Evolutionary conservation across 1,140 invertebrate species (phyloP).

Genomic region (Doryteuthis pealeii): DNA sequence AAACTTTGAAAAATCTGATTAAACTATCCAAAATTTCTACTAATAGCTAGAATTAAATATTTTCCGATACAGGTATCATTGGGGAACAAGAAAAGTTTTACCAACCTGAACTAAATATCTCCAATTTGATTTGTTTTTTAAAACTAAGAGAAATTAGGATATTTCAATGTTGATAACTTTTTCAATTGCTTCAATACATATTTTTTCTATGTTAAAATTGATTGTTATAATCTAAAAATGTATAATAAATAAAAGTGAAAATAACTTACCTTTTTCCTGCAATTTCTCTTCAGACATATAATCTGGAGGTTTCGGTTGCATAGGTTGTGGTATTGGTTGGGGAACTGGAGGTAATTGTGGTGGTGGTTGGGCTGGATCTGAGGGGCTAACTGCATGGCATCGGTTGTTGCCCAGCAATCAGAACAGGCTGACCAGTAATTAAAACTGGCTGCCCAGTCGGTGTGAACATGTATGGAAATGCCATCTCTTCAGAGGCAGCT

Average conservation of each 20-base stretch:
- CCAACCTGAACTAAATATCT: neutral
- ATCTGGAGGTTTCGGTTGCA: conserved; percentile 71
- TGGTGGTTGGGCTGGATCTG: conserved; percentile 40
- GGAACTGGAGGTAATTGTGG: conserved; percentile 48
- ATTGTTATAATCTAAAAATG: too few relatives aligned
- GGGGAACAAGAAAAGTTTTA: neutral
- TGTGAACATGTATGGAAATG: conserved; percentile 52
- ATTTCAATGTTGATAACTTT: too few relatives aligned
- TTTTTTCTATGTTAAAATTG: too few relatives aligned
- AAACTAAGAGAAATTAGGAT: too few relatives aligned
- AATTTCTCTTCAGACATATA: conserved; percentile 86
- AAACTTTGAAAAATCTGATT: too few relatives aligned
- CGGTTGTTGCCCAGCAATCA: conserved; percentile 47
- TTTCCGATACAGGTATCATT: too few relatives aligned
- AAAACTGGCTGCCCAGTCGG: conserved; percentile 51
- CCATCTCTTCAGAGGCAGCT: conserved; percentile 34
- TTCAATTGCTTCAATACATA: too few relatives aligned
- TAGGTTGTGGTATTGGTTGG: conserved; percentile 48
- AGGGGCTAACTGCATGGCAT: conserved; percentile 55
- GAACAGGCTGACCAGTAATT: conserved; percentile 48
- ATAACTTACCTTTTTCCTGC: conserved; percentile 75
- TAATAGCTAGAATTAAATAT: too few relatives aligned
- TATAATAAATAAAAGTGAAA: too few relatives aligned
- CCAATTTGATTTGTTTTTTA: too few relatives aligned
- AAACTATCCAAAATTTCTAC: too few relatives aligned